Base-by-base conservation (phyloP, 2,113 vertebrate genomes). In the Gulo gulo region DNA sequence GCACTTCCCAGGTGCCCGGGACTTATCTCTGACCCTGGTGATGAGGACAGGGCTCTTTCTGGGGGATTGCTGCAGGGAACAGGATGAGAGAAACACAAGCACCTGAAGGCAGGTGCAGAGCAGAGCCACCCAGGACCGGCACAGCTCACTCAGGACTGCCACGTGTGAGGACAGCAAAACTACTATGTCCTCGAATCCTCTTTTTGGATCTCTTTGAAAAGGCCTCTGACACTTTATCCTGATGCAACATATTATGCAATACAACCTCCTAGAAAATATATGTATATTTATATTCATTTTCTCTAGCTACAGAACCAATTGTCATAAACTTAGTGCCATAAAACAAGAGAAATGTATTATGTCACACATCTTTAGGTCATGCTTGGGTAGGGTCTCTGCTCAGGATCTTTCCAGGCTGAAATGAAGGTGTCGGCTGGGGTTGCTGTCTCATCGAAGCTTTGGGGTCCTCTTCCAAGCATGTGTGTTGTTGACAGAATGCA, bases 141-240 rank as follows among this genome's bases (percentile, higher is more conserved):
- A 2, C 34, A 67, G 36, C n/a, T 80, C 82, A 91, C 16, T 80
- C 13, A 85, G 61, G 39, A 39, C 29, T 14, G 2, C 4, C 39
- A 18, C 18, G 13, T 18, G 13, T 65, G n/a, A 82, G 42, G 6
- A 42, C 89, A 63, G 52, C 26, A 34, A 34, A 52, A 76, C 20
- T 7, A 42, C 21, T 26, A 18, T 59, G 4, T 93, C 79, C 34
- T 94, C 63, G 90, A 50, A 45, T 67, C 47, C 14, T 69, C 52
- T 39, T 76, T 94, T 86, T 42, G 36, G 10, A 36, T 78, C 26
- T 93, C 67, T 74, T 91, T 84, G 39, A 76, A 50, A 84, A 93
- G 88, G 31, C 3, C 50, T 82, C 47, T 88, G 59, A 83, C 29
- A 76, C 6, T 87, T 76, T n/a, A 80, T 7, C 52, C 31, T 71